A percentile compares a stretch with the other conserved stretches of the same genome.
These are phyloP conservation scores for Oceanodroma tethys DNA, from an alignment of 2,113 vertebrate species.

Conservation along the genomic window DNA sequence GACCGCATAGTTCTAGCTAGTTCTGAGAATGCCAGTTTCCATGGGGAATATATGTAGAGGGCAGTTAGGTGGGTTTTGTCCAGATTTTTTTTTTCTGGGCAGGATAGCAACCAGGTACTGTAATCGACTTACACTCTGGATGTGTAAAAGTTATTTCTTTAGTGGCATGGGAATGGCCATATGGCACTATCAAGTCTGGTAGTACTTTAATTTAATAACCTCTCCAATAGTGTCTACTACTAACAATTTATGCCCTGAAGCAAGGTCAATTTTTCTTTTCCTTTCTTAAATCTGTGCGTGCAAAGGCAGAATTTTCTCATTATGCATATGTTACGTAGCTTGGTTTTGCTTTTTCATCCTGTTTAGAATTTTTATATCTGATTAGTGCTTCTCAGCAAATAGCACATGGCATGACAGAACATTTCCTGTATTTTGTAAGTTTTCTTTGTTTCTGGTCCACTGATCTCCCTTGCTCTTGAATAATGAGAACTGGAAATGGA, in stretches of 20 bases:
- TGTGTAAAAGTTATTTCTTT: background rate
- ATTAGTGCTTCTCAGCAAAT: background rate
- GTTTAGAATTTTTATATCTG: background rate
- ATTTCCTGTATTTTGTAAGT: background rate
- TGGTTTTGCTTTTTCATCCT: background rate
- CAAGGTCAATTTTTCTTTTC: conserved; percentile 23
- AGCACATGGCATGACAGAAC: background rate
- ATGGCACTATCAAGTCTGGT: background rate
- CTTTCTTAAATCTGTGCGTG: background rate
- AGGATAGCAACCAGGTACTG: background rate
- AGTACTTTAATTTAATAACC: background rate
- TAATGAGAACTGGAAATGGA: background rate
- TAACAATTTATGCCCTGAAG: conserved; percentile 7
- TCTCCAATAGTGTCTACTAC: background rate
- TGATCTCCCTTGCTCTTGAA: background rate
- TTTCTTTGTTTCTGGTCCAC: background rate
- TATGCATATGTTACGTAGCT: background rate
- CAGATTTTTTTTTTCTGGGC: background rate
- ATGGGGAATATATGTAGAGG: too few species aligned
- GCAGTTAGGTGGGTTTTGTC: background rate
- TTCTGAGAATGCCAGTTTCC: background rate
- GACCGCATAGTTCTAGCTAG: too few species aligned
- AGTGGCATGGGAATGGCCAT: background rate
- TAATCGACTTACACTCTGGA: background rate
- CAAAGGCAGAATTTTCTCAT: background rate